Percentiles rank a stretch among this genome's conserved stretches.
Evolutionary conservation across 2,797 vertebrate genomes (phyloP).

Genomic region (Sebastes minor): DNA sequence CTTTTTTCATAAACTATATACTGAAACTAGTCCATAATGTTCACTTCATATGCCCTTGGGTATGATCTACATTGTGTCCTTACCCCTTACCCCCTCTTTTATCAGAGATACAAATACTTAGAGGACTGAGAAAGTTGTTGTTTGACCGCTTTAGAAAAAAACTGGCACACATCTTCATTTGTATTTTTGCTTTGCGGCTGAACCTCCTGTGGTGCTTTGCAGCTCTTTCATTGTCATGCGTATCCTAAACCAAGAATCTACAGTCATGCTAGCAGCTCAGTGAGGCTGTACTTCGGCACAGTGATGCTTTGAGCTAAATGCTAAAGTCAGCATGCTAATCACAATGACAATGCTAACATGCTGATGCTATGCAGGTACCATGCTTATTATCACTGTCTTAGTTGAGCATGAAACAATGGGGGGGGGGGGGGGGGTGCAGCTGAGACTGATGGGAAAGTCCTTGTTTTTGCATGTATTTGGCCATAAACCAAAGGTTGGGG

Average conservation of each 20-base stretch:
- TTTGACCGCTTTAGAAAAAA: constrained; percentile 15
- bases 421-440: not conserved
- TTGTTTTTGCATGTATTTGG: not conserved
- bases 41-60: constrained; percentile 36
- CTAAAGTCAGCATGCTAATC: not conserved
- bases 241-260: not conserved
- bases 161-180: constrained; percentile 2
- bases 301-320: not conserved
- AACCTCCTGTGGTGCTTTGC: not conserved
- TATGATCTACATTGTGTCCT: constrained; percentile 40
- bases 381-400: not conserved
- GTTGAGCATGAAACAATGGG: not conserved
- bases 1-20: constrained; percentile 24
- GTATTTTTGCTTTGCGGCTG: not conserved
- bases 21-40: constrained; percentile 33
- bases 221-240: not conserved
- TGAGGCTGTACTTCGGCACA: not conserved
- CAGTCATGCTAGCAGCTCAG: not conserved
- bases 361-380: not conserved
- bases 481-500: not conserved
- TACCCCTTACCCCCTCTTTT: constrained; percentile 14
- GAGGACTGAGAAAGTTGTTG: constrained; percentile 6
- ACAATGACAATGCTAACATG: not conserved
- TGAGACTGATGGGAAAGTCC: not conserved
- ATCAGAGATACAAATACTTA: constrained; percentile 7